Evolutionary conservation across 2,113 vertebrate species (phyloP).

Genomic region (Origma solitaria): DNA sequence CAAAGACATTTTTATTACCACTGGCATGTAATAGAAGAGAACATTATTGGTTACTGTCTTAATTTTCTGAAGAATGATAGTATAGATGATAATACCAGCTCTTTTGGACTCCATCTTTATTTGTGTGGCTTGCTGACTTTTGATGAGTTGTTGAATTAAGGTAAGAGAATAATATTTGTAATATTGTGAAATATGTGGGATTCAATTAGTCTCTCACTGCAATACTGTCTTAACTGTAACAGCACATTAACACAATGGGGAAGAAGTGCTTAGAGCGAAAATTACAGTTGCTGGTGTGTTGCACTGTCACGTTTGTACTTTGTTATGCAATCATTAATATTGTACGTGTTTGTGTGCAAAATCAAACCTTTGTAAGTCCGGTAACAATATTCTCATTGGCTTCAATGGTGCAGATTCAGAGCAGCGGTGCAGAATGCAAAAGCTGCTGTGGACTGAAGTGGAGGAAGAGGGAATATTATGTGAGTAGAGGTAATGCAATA

Average conservation of each 20-base stretch:
- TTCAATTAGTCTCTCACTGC: background rate
- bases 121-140: background rate
- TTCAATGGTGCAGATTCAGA: background rate
- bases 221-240: background rate
- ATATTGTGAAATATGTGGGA: background rate
- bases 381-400: background rate
- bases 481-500: background rate
- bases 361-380: background rate
- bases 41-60: background rate
- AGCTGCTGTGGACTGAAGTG: background rate
- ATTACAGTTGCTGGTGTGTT: background rate
- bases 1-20: background rate
- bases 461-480: background rate
- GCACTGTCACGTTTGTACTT: background rate
- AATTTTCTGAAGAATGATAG: background rate
- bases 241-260: background rate
- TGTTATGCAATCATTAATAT: background rate
- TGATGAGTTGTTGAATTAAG: background rate
- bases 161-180: background rate
- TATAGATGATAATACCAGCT: background rate
- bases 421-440: background rate
- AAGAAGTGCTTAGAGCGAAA: background rate
- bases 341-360: background rate
- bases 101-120: background rate
- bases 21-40: background rate